Evolutionary conservation across 1,140 invertebrate genomes (phyloP).

Genomic region (Tetragonula clypearis): DNA sequence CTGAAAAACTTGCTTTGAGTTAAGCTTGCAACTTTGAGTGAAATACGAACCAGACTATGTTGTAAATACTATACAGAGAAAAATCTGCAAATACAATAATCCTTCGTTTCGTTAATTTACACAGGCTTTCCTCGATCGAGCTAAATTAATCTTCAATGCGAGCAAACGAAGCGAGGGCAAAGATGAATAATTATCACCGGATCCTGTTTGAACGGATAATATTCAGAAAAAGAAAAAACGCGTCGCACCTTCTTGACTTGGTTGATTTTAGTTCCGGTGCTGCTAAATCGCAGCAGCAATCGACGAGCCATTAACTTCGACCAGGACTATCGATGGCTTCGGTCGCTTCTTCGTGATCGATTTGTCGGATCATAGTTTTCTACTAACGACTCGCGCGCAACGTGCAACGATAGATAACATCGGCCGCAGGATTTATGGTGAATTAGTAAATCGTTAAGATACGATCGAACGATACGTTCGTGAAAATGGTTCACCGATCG

Average conservation of each 20-base stretch:
- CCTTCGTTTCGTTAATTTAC: neutral
- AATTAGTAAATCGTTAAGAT: constrained; percentile 30
- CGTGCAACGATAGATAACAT: constrained; percentile 9
- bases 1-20: too few species aligned
- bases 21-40: neutral
- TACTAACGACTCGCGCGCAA: neutral
- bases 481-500: neutral
- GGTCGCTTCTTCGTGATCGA: neutral
- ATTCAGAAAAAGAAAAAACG: neutral
- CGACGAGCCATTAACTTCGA: constrained; percentile 22
- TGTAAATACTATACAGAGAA: too few species aligned
- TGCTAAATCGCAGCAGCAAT: neutral
- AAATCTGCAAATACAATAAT: neutral
- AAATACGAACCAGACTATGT: neutral
- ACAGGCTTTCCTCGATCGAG: neutral
- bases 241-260: neutral
- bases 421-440: constrained; percentile 2
- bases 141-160: neutral
- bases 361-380: constrained; percentile 19
- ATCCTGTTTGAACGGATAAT: neutral
- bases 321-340: constrained; percentile 41
- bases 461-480: constrained; percentile 15
- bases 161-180: neutral
- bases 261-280: constrained; percentile 18
- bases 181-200: neutral